Evolutionary conservation across 2,888 invertebrate genomes (phyloP).

Genomic region (Ecliptopera silaceata): DNA sequence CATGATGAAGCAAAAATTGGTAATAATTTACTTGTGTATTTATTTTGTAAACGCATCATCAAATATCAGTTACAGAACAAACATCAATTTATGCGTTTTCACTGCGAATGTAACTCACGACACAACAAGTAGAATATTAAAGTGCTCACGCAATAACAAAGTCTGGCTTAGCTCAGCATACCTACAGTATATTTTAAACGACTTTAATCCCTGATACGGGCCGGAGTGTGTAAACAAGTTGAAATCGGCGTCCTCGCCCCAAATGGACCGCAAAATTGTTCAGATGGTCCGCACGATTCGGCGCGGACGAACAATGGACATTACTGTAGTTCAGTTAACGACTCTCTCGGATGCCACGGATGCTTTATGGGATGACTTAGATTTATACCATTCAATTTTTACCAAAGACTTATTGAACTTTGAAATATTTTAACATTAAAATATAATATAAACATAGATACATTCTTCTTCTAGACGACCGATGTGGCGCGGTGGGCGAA

Average conservation of each 20-base stretch:
- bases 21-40: too few relatives aligned
- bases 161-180: background rate
- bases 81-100: too few relatives aligned
- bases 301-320: slow-evolving; percentile 53
- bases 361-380: slow-evolving; percentile 33
- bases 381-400: slow-evolving; percentile 33
- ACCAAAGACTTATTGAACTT: background rate
- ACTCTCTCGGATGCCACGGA: slow-evolving; percentile 39
- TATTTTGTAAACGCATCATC: too few relatives aligned
- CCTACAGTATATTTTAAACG: background rate
- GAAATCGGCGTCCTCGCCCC: slow-evolving; percentile 25
- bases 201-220: slow-evolving; percentile 1
- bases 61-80: too few relatives aligned
- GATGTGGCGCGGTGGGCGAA: too few relatives aligned
- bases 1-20: too few relatives aligned
- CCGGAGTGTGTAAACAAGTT: slow-evolving; percentile 4
- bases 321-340: slow-evolving; percentile 62
- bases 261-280: slow-evolving; percentile 35
- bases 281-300: slow-evolving; percentile 57
- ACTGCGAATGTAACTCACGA: too few relatives aligned
- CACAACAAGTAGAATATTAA: too few relatives aligned
- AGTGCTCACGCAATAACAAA: too few relatives aligned
- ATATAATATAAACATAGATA: too few relatives aligned
- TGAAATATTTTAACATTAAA: too few relatives aligned
- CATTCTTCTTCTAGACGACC: too few relatives aligned